Conservation (phyloP, 1,140 invertebrate species). For the Gonatopus flavifemur region DNA sequence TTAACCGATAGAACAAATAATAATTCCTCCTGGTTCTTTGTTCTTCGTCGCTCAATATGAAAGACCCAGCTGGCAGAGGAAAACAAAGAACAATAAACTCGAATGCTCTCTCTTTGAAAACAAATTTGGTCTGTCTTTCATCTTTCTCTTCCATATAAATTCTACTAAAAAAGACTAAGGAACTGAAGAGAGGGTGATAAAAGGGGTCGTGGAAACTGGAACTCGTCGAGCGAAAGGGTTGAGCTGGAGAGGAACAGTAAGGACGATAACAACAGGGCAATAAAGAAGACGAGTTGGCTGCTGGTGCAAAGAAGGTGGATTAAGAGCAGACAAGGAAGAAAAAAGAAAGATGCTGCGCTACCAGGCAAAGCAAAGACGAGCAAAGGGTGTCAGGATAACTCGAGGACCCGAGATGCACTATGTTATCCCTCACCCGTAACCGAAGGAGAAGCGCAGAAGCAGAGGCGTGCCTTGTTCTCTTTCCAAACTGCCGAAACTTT, state of each 20-base stretch:
- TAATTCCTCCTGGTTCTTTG: too few relatives aligned
- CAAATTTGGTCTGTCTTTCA: too few relatives aligned
- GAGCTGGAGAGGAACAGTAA: slow-evolving; percentile 6
- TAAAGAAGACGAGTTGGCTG: slow-evolving; percentile 23
- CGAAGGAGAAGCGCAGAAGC: slow-evolving; percentile 29
- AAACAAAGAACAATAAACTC: too few relatives aligned
- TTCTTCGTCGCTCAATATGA: too few relatives aligned
- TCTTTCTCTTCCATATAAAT: too few relatives aligned
- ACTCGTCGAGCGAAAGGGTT: slow-evolving; percentile 15
- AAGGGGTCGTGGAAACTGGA: background rate
- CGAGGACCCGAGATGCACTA: slow-evolving; percentile 34
- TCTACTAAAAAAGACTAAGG: background rate
- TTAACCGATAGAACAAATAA: too few relatives aligned
- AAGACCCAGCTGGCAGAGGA: too few relatives aligned
- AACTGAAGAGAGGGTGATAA: background rate
- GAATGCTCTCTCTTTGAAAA: too few relatives aligned
- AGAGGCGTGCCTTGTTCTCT: slow-evolving; percentile 28
- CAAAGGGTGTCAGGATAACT: slow-evolving; percentile 29
- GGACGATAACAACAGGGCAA: slow-evolving; percentile 33
- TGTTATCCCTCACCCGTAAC: slow-evolving; percentile 43
- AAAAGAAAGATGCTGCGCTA: too few relatives aligned
- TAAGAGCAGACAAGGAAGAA: background rate
- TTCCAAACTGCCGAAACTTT: slow-evolving; percentile 41
- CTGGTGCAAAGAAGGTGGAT: background rate
- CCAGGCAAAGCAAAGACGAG: too few relatives aligned